Base-by-base conservation (phyloP, 2,797 vertebrate genomes). In the Falco rusticolus region DNA sequence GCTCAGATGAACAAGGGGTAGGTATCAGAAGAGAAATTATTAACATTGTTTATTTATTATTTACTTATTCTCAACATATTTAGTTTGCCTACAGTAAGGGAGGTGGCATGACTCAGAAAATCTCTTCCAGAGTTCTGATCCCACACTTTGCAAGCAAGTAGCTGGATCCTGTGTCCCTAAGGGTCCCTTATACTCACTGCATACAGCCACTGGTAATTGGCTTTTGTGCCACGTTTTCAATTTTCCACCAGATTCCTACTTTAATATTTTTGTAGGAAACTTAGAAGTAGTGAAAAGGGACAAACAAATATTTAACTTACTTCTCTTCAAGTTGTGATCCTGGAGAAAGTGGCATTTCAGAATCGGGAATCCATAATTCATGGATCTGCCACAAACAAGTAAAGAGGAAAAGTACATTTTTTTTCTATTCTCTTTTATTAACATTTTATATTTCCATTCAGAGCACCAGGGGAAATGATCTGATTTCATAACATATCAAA, bases 401-500 rank as follows among this genome's bases (percentile, higher is more conserved):
- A 85, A 78, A 85, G 39, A 87, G 22, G 39, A 95, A 89, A 60
- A 87, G 66, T 20, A 87, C 64, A 87, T 63, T 74, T n/a, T 57
- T 11, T 47, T n/a, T 34, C 33, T 61, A 84, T 79, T 65, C 37
- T 72, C 31, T 87, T 80, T 57, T 74, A 37, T 90, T 96, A 69
- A 75, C n/a, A 66, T 75, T 54, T 82, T 92, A 45, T 69, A 39
- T 77, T 94, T 84, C 68, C 31, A 60, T 29, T 92, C 64, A 96
- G 48, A 89, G 71, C 60, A 69, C 63, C 15, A 24, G 18, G 20
- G 54, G 54, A 95, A 95, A 95, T 83, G 14, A 93, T 90, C 34
- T 80, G 68, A 95, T 86, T 96, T 91, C 74, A 83, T 74, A 97
- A 83, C 18, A 57, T 80, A 87, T 70, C 70, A 95, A 94, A 90